Percentiles rank a stretch among this genome's conserved stretches.
These are phyloP conservation scores for Ictalurus furcatus DNA, from an alignment of 2,113 vertebrate species.

Conservation along the genomic window DNA sequence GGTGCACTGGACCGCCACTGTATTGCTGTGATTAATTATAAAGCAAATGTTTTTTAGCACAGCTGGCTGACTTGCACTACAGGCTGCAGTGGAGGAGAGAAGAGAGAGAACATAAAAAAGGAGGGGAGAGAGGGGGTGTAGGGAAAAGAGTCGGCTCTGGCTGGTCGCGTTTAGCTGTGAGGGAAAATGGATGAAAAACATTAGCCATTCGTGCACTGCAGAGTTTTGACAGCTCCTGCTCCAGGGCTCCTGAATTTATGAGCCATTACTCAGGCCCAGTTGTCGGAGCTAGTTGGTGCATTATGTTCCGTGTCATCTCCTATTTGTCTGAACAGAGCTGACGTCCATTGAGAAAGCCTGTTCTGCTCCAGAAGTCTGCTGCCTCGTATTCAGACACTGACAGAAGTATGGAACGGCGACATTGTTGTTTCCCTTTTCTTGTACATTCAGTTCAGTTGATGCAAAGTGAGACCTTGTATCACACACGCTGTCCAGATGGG, in stretches of 20 bases:
- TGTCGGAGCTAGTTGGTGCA: slow-evolving; percentile 79
- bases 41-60: slow-evolving; percentile 83
- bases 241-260: slow-evolving; percentile 77
- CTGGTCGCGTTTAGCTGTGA: slow-evolving; percentile 68
- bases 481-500: slow-evolving; percentile 63
- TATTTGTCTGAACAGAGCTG: slow-evolving; percentile 81
- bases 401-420: slow-evolving; percentile 65
- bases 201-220: slow-evolving; percentile 78
- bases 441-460: slow-evolving; percentile 79
- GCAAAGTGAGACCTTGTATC: slow-evolving; percentile 55
- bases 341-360: slow-evolving; percentile 83
- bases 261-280: slow-evolving; percentile 81
- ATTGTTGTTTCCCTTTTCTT: slow-evolving; percentile 69
- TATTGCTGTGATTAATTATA: slow-evolving; percentile 86
- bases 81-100: slow-evolving; percentile 57
- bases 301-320: slow-evolving; percentile 88
- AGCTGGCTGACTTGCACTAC: slow-evolving; percentile 71
- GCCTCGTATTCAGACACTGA: slow-evolving; percentile 67
- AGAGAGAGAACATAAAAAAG: slow-evolving; percentile 51
- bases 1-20: slow-evolving; percentile 70
- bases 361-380: slow-evolving; percentile 55
- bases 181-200: slow-evolving; percentile 74
- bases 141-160: slow-evolving; percentile 21
- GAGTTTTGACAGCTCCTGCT: slow-evolving; percentile 82
- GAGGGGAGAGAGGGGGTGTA: slow-evolving; percentile 48